These are phyloP conservation scores for Ctenicera cuprea DNA, from an alignment of 2,888 invertebrate genomes.

Conservation along the genomic window DNA sequence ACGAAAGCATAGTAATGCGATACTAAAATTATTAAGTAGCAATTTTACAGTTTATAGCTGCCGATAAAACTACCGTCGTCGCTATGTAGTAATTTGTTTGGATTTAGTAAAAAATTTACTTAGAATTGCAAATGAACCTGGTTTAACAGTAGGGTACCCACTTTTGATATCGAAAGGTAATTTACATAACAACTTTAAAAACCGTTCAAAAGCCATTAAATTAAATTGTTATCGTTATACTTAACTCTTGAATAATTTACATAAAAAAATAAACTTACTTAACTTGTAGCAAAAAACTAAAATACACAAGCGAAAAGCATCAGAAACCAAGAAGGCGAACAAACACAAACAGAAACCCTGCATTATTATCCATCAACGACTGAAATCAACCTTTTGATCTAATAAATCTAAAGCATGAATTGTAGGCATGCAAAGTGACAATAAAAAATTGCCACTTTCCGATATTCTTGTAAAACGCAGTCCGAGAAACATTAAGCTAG, in stretches of 20 bases:
- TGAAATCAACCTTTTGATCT: background rate
- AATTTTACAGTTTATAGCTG: constrained; percentile 23
- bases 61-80: constrained; percentile 26
- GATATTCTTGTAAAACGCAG: constrained; percentile 16
- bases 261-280: too few relatives aligned
- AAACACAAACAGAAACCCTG: background rate
- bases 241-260: too few relatives aligned
- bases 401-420: constrained; percentile 13
- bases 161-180: too few relatives aligned
- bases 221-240: too few relatives aligned
- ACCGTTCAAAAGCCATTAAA: too few relatives aligned
- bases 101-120: constrained; percentile 24
- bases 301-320: too few relatives aligned
- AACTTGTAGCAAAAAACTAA: too few relatives aligned
- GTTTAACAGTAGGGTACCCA: too few relatives aligned
- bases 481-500: constrained; percentile 15
- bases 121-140: constrained; percentile 7
- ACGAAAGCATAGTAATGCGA: constrained; percentile 14
- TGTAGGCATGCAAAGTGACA: constrained; percentile 17
- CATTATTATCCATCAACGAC: background rate
- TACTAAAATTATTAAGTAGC: constrained; percentile 28
- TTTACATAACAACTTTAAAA: too few relatives aligned
- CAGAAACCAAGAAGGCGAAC: too few relatives aligned
- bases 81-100: constrained; percentile 25
- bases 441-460: constrained; percentile 23